Evolutionary conservation across 2,888 invertebrate species (phyloP).

Genomic region (Meghimatium bilineatum): DNA sequence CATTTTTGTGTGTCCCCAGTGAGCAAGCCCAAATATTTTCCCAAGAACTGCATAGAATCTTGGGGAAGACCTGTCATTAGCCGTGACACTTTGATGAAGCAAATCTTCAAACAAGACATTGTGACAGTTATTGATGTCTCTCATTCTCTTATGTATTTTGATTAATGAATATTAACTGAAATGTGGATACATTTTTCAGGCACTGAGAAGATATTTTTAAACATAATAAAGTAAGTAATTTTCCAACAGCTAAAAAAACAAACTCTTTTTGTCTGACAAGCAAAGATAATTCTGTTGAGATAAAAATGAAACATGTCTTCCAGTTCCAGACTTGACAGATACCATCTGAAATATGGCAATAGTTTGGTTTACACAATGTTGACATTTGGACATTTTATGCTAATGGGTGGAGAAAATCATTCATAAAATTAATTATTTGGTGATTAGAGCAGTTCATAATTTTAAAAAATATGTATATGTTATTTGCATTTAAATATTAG

Average conservation of each 20-base stretch:
- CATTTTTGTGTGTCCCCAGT: neutral
- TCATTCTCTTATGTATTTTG: too few species aligned
- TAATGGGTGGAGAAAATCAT: neutral
- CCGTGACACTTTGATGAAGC: neutral
- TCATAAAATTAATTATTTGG: neutral
- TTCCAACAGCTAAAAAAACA: neutral
- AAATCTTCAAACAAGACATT: neutral
- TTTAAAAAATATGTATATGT: neutral
- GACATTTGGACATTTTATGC: neutral
- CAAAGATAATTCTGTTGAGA: neutral
- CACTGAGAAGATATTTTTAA: neutral
- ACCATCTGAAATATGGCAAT: neutral
- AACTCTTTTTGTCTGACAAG: neutral
- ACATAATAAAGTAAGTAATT: neutral
- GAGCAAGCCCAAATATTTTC: slow-evolving; percentile 35
- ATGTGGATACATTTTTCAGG: neutral
- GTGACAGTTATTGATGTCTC: neutral
- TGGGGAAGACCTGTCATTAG: slow-evolving; percentile 10
- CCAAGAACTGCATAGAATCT: slow-evolving; percentile 30
- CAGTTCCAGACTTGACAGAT: neutral
- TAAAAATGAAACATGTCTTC: neutral
- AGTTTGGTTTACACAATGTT: neutral
- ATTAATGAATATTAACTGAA: neutral
- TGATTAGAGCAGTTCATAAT: neutral
- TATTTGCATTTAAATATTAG: neutral